Evolutionary conservation across 2,888 invertebrate genomes (phyloP), one percentile per base, ranked within the genome.

Genomic region (Acanthosepion pharaonis): DNA sequence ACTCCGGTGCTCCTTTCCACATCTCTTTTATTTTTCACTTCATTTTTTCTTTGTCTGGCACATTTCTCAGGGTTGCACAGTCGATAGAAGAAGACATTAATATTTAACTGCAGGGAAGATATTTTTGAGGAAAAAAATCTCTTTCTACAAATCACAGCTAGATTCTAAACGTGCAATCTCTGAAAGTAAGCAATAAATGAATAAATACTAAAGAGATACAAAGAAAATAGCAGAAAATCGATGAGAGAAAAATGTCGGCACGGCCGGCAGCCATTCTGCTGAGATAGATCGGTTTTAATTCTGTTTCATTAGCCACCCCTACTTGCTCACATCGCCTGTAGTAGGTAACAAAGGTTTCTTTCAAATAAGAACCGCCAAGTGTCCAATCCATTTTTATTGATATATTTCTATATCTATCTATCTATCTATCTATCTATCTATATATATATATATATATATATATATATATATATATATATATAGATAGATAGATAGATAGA

Each of bases 1-100:
- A 64, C 8, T 64, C 64, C 28, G 28, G 23, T 64, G 28, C 25
- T 64, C 64, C 28, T 64, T 64, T 64, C 64, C 25, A 64, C 8
- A 64, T 64, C 25, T 64, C 64, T 64, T 64, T 4, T 64, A 64
- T 64, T 23, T 64, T 6, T 64, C 28, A 8, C 64, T 78, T 2
- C 8, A 2, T 78, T 78, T 78, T 78, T 78, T n/a, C 28, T 78
- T 78, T n/a, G 4, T 33, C 15, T 78, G 78, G 5, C 78, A 78
- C 78, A 78, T 78, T 78, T 78, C n/a, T 78, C n/a, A 18, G 78
- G n/a, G 78, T 55, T 78, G 78, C n/a, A n/a, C 78, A 33, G 33
- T 78, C 78, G n/a, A 78, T 78, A 78, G 78, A 78, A 78, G 64
- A 78, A 78, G 78, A 78, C n/a, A n/a, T 78, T 78, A 78, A 78